Base-by-base conservation (phyloP, 1,140 invertebrate genomes). In the Drosophila burlai region DNA sequence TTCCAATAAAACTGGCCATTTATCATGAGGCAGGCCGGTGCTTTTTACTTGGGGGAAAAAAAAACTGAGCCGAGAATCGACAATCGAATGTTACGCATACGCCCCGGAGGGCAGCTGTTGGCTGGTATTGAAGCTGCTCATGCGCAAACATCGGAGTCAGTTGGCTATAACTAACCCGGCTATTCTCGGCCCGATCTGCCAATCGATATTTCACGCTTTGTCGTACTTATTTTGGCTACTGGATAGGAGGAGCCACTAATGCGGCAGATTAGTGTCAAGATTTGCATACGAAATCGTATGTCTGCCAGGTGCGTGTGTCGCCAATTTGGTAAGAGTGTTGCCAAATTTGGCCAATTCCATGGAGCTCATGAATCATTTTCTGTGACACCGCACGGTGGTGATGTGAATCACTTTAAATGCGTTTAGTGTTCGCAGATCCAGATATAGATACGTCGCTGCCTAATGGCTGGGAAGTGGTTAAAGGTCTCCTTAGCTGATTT, bases 281-380 rank as follows among this genome's bases (percentile, higher is more conserved):
- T 92, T 92, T 92, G 90, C 90, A 92, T 92, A 91, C 76, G 76
- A 77, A 91, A 79, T 80, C 83, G 76, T 90, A 86, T 81, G 75
- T 91, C 86, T 79, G 74, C 64, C 59, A 67, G 59, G 65, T 59
- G 68, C 76, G 82, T 81, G 73, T 54, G 64, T 61, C 54, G 76
- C 59, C 43, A 45, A 72, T 73, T 80, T 67, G 65, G 73, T 40
- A 67, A 78, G 42, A 73, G 62, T 62, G 72, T 78, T 62, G 64
- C 83, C 79, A 76, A 87, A 87, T 83, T 86, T 86, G 83, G 80
- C 63, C 55, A 73, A 71, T 68, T 55, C 46, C 45, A 38, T 15
- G 1, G 45, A 68, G 46, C 52, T 65, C 68, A 80, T 80, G 85
- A 89, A 81, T 89, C 84, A 90, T 67, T 58, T 57, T 63, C 36